A percentile compares a stretch with the other conserved stretches of the same genome.
Evolutionary conservation across 2,888 invertebrate species (phyloP).

Genomic region (Invenusta paracnida): DNA sequence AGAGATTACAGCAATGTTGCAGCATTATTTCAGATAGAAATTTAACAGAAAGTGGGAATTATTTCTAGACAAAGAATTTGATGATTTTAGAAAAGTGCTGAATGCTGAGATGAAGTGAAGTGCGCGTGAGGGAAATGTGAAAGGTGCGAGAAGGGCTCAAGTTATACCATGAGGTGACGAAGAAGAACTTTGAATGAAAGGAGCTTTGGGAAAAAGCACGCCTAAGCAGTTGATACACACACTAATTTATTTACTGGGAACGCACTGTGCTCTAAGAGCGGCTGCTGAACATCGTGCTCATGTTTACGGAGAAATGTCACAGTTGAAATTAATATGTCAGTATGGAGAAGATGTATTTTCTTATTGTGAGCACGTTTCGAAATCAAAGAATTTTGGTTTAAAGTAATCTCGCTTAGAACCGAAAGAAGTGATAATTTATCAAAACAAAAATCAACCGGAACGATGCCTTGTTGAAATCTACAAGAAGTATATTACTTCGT

Average conservation of each 20-base stretch:
- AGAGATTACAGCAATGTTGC: background rate
- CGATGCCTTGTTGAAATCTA: slow-evolving; percentile 15
- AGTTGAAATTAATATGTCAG: no score
- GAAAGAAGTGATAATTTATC: background rate
- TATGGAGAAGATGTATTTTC: no score
- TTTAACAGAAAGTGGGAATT: background rate
- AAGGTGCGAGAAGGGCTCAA: background rate
- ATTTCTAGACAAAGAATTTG: background rate
- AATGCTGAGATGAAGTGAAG: background rate
- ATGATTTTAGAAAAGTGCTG: background rate
- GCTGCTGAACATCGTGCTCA: background rate
- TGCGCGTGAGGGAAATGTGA: background rate
- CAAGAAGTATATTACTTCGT: slow-evolving; percentile 48
- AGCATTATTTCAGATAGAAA: background rate
- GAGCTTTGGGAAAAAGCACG: background rate
- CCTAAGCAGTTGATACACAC: slow-evolving; percentile 2
- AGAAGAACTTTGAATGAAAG: background rate
- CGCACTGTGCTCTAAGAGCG: background rate
- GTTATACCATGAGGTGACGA: background rate
- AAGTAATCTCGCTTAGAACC: background rate
- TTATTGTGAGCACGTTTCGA: no score
- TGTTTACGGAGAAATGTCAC: background rate
- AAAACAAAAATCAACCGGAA: background rate
- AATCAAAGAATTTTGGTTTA: background rate
- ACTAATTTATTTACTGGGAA: background rate